phyloP scores from a whole-genome alignment of 64 coral and sea anemone genomes.

The Dendrophyllia cribrosa region DNA sequence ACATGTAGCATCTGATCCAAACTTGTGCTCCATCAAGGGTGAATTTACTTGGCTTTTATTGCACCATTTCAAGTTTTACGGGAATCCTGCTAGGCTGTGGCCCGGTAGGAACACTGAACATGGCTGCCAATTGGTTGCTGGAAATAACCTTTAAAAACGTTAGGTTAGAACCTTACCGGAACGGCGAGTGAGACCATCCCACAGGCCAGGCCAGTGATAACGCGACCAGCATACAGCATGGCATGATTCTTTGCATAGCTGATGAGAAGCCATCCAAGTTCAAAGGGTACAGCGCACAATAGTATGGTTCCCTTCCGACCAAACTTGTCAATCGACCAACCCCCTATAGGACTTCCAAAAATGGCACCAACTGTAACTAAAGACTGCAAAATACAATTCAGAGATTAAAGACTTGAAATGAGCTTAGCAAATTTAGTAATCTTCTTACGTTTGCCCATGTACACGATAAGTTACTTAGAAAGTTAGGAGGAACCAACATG shows the following conservation, averaged over 20 bases:
- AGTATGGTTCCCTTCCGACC: slow-evolving; percentile 82
- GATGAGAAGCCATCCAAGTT: slow-evolving; percentile 80
- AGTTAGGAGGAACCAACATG: too few species aligned
- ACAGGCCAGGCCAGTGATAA: slow-evolving; percentile 74
- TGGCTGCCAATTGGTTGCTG: too few species aligned
- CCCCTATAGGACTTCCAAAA: slow-evolving; percentile 34
- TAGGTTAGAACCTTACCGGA: slow-evolving; percentile 68
- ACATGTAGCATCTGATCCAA: too few species aligned
- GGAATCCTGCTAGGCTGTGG: too few species aligned
- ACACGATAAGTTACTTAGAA: too few species aligned
- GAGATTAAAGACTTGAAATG: not conserved
- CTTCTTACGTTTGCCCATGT: too few species aligned
- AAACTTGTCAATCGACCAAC: slow-evolving; percentile 56
- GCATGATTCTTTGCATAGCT: slow-evolving; percentile 42
- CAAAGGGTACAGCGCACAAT: slow-evolving; percentile 68
- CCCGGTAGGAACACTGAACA: too few species aligned
- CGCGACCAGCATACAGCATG: slow-evolving; percentile 73
- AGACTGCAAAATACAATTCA: slow-evolving; percentile 42
- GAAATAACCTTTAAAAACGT: too few species aligned
- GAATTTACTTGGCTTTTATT: too few species aligned
- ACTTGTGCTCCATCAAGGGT: too few species aligned
- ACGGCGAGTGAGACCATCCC: slow-evolving; percentile 74
- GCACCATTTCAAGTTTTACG: too few species aligned
- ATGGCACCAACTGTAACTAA: slow-evolving; percentile 56
- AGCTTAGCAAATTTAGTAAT: too few species aligned